Conservation (phyloP, 2,797 vertebrate species). For the Odontamblyopus lacepedii region DNA sequence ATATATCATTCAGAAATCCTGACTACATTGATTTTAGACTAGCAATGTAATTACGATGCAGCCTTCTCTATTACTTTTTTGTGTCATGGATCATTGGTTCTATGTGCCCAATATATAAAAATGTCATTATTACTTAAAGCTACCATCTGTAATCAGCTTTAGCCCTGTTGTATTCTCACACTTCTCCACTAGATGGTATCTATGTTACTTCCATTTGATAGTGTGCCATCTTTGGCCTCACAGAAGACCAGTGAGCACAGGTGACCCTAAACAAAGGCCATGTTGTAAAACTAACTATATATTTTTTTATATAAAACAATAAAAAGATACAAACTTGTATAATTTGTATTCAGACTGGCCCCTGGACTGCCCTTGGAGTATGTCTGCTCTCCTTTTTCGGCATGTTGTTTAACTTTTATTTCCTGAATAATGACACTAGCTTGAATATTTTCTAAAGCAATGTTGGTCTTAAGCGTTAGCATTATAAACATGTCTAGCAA, state of each 20-base stretch:
- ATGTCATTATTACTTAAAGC: neutral
- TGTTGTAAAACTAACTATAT: neutral
- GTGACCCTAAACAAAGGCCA: neutral
- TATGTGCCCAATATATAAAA: neutral
- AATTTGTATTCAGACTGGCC: neutral
- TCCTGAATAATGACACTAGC: constrained; percentile 4
- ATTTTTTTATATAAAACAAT: neutral
- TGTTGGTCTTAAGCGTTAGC: constrained; percentile 29
- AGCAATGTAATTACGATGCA: neutral
- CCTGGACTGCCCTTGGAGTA: neutral
- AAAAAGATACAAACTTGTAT: neutral
- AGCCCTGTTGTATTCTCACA: neutral
- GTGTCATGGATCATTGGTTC: neutral
- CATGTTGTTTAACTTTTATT: constrained; percentile 4
- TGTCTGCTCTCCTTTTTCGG: constrained; percentile 1
- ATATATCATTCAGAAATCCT: constrained; percentile 1
- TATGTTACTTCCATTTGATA: too few relatives aligned
- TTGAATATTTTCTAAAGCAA: constrained; percentile 20
- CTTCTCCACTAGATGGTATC: too few relatives aligned
- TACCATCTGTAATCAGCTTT: neutral
- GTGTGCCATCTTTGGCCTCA: too few relatives aligned
- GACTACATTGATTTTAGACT: neutral
- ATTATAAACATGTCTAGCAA: constrained; percentile 35
- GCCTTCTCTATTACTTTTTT: neutral
- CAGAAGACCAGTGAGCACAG: neutral